phyloP scores from a whole-genome alignment of 2,797 vertebrate species.

The Platalea minor region DNA sequence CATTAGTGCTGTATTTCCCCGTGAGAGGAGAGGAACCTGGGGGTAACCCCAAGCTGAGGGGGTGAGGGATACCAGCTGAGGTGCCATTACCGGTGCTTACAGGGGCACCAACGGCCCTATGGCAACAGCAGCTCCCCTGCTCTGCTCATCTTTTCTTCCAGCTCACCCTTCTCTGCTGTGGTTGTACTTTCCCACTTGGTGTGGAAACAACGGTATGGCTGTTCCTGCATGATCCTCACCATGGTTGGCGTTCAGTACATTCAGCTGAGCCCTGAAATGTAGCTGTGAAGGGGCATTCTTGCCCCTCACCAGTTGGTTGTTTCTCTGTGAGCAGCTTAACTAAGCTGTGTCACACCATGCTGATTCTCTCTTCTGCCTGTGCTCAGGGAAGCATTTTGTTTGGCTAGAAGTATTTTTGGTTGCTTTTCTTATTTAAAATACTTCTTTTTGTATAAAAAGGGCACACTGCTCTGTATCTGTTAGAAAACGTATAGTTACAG shows the following conservation, averaged over 20 bases:
- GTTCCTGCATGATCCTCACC: not conserved
- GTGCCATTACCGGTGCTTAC: not conserved
- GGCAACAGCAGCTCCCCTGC: not conserved
- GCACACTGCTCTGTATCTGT: not conserved
- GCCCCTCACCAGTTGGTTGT: accelerated
- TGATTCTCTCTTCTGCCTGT: not conserved
- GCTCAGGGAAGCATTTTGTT: not conserved
- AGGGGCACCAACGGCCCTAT: too few species aligned
- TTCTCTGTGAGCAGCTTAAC: not conserved
- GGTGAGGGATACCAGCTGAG: not conserved
- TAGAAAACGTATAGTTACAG: not conserved
- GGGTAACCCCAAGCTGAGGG: accelerated
- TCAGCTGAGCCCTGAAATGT: not conserved
- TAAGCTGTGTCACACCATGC: not conserved
- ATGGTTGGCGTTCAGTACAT: accelerated
- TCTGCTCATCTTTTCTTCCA: not conserved
- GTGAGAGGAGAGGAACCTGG: accelerated
- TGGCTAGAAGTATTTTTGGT: not conserved
- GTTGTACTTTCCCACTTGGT: not conserved
- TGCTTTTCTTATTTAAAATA: not conserved
- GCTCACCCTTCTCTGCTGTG: accelerated
- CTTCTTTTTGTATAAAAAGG: not conserved
- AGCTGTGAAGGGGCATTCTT: not conserved
- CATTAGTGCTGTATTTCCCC: accelerated
- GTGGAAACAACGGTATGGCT: not conserved